Evolutionary conservation across 2,888 invertebrate species (phyloP).

Genomic region (Lapara coniferarum): DNA sequence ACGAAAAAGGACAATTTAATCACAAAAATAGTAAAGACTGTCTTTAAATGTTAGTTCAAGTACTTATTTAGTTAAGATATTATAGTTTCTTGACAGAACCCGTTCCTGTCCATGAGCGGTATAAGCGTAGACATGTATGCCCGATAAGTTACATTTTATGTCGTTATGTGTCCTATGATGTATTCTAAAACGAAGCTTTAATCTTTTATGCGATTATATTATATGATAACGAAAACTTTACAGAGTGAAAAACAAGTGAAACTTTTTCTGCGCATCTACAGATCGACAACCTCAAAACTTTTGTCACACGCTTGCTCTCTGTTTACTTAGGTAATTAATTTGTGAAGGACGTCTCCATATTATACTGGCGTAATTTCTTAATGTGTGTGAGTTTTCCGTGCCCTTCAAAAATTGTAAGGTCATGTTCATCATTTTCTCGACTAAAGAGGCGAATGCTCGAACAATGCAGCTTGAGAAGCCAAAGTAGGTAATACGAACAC

Average conservation of each 20-base stretch:
- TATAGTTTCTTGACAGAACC: no score
- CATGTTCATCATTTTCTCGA: background rate
- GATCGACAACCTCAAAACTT: conserved; percentile 24
- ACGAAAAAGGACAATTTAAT: no score
- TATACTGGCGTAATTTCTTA: conserved; percentile 27
- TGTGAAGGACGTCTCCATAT: conserved; percentile 27
- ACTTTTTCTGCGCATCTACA: conserved; percentile 2
- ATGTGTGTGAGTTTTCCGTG: conserved; percentile 22
- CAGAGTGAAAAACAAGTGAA: background rate
- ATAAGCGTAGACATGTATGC: no score
- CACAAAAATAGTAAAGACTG: no score
- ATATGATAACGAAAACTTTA: background rate
- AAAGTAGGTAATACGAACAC: background rate
- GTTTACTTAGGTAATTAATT: conserved; percentile 38
- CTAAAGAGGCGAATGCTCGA: background rate
- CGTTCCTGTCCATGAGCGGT: no score
- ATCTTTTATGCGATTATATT: no score
- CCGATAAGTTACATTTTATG: no score
- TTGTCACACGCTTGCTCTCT: conserved; percentile 26
- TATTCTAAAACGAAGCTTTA: no score
- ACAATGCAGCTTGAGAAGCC: background rate
- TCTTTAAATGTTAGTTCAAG: no score
- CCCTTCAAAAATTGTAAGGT: conserved; percentile 11
- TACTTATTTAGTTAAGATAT: no score
- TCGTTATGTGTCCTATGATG: no score